Evolutionary conservation across 2,113 vertebrate species (phyloP), one percentile per base, ranked within the genome.

Genomic region (Struthidea cinerea): DNA sequence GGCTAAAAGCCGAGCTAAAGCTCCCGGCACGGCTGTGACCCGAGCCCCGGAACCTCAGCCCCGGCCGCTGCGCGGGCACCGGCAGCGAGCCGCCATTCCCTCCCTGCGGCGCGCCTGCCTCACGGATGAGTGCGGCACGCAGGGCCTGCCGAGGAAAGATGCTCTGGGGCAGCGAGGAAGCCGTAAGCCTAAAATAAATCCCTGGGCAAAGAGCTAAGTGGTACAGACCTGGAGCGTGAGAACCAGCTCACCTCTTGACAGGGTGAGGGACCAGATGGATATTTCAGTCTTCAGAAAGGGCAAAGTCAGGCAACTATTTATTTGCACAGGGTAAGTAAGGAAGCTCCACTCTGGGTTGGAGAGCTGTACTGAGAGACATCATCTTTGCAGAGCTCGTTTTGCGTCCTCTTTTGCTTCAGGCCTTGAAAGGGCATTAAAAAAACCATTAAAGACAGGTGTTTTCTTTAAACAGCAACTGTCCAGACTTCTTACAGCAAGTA

Each of bases 51-150:
- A 68, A 19, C 18, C 41, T 5, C 53, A 33, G 59, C 26, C 32
- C 46, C 0, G 3, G 55, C 12, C 1, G 3, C 18, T 10, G 8
- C 0, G 1, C 47, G 6, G 27, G 42, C 63, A 33, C 24, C 0
- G 1, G 73, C 39, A 46, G n/a, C 9, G 7, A 4, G 3, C 56
- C 13, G 28, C 57, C 11, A 18, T 22, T 52, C 56, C 39, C 37
- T 57, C 56, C 44, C 35, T 5, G 35, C 3, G 1, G 20, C 0
- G 0, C 0, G 7, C 35, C 69, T 2, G n/a, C 27, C 60, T 6
- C 4, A 0, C 35, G 60, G 27, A 6, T 0, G 21, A 53, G 75
- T 0, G 37, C 42, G 3, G 55, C 52, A 17, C 47, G 2, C 3
- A 11, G 10, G 2, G 6, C 26, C 57, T 46, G 55, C n/a, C 68